These are phyloP conservation scores for Hydractinia symbiolongicarpus DNA, from an alignment of 30 jellyfish, hydroid and myxozoan species.

Conservation along the genomic window DNA sequence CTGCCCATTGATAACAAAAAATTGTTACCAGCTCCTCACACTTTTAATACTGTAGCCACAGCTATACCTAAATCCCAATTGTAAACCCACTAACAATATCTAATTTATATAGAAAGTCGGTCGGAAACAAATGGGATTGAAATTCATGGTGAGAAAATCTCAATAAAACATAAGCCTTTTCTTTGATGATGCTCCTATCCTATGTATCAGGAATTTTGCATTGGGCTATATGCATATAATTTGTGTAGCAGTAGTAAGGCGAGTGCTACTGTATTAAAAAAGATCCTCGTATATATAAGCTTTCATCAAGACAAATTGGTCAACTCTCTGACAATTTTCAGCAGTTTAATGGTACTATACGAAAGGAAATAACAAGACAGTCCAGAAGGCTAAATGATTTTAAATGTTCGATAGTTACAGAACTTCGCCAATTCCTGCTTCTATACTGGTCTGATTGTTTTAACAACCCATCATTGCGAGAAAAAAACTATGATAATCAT, in stretches of 20 bases:
- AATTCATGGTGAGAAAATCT: neutral
- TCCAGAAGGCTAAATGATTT: conserved; percentile 42
- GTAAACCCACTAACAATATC: neutral
- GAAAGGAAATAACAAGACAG: conserved; percentile 45
- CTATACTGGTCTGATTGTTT: too few relatives aligned
- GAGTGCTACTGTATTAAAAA: conserved; percentile 14
- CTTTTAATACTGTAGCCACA: conserved; percentile 13
- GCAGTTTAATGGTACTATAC: conserved; percentile 19
- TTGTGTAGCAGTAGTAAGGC: conserved; percentile 41
- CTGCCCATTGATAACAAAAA: conserved; percentile 33
- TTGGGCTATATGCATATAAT: conserved; percentile 38
- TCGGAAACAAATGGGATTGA: neutral
- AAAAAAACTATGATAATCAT: too few relatives aligned
- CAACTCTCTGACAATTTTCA: conserved; percentile 30
- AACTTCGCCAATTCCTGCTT: too few relatives aligned
- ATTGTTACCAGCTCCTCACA: conserved; percentile 13
- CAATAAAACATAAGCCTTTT: neutral
- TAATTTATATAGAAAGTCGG: conserved; percentile 19
- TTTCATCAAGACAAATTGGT: conserved; percentile 21
- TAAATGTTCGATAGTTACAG: conserved; percentile 45
- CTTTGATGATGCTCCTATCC: conserved; percentile 47
- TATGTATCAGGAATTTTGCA: conserved; percentile 25
- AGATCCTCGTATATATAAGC: conserved; percentile 33
- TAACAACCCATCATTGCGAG: too few relatives aligned
- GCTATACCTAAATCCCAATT: neutral